These are phyloP conservation scores for Alfaro cultratus DNA, from an alignment of 2,797 vertebrate genomes.

Conservation along the genomic window DNA sequence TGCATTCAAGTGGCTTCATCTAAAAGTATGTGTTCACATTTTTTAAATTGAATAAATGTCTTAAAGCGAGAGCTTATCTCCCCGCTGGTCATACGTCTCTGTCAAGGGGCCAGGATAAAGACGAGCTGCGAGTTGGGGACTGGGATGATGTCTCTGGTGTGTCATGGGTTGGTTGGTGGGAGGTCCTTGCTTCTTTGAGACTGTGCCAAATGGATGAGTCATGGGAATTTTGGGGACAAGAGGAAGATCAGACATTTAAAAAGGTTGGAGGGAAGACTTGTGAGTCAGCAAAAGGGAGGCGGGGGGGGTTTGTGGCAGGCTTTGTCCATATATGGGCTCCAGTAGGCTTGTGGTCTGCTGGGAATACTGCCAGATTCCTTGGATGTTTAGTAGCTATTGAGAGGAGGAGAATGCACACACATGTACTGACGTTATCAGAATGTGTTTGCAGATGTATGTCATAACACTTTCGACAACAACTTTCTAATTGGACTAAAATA, in stretches of 20 bases:
- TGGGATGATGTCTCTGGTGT: conserved; percentile 57
- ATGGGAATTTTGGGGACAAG: conserved; percentile 67
- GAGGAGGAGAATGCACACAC: conserved; percentile 15
- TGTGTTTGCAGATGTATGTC: neutral
- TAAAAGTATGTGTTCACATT: neutral
- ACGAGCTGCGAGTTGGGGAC: conserved; percentile 53
- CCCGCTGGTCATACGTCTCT: neutral
- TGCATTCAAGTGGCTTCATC: neutral
- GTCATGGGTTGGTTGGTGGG: conserved; percentile 22
- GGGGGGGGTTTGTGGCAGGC: conserved; percentile 42
- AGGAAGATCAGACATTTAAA: conserved; percentile 29
- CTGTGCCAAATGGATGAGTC: conserved; percentile 65
- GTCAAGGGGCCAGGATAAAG: conserved; percentile 14
- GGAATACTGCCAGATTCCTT: conserved; percentile 77
- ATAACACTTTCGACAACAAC: neutral
- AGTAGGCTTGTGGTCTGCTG: conserved; percentile 65
- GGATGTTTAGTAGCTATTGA: conserved; percentile 75
- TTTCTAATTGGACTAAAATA: neutral
- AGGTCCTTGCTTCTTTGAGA: neutral
- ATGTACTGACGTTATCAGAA: conserved; percentile 10
- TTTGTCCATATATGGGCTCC: conserved; percentile 77
- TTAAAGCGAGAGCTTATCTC: neutral
- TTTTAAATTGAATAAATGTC: neutral
- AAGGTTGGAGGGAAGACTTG: neutral
- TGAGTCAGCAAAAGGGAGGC: conserved; percentile 60